phyloP scores from a whole-genome alignment of 2,888 invertebrate species.

The Phalangium opilio region DNA sequence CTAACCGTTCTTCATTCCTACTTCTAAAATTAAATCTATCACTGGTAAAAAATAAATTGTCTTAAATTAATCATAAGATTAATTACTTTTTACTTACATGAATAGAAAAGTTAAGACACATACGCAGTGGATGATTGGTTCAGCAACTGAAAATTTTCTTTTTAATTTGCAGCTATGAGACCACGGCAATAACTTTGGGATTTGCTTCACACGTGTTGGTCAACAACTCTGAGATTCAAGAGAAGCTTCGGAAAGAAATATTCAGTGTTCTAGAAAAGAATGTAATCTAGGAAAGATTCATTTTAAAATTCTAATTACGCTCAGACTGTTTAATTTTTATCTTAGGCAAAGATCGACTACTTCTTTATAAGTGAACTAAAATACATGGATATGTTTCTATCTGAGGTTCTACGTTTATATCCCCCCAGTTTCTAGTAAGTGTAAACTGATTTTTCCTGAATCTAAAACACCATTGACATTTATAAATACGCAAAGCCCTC shows the following conservation, averaged over 20 bases:
- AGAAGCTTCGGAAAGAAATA: constrained; percentile 6
- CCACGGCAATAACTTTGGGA: constrained; percentile 4
- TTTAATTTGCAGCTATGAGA: constrained; percentile 6
- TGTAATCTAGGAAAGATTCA: not conserved
- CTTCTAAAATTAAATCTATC: too few relatives aligned
- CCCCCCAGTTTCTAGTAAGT: constrained; percentile 4
- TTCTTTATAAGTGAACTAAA: not conserved
- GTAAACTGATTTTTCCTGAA: too few relatives aligned
- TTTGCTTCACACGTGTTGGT: constrained; percentile 4
- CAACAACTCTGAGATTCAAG: constrained; percentile 8
- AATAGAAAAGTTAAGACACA: too few relatives aligned
- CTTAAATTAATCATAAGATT: too few relatives aligned
- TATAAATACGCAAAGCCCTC: too few relatives aligned
- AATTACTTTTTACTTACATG: too few relatives aligned
- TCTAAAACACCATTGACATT: too few relatives aligned
- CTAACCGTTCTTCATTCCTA: too few relatives aligned
- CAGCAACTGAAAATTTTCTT: not conserved
- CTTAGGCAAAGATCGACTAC: not conserved
- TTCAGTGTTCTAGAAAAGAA: not conserved
- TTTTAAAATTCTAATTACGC: too few relatives aligned
- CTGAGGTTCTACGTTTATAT: constrained; percentile 1
- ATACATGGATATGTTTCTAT: not conserved
- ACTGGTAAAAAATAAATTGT: too few relatives aligned
- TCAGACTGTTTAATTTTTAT: not conserved
- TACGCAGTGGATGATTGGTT: too few relatives aligned